phyloP scores from a whole-genome alignment of 2,797 vertebrate genomes.

The Pampus argenteus region DNA sequence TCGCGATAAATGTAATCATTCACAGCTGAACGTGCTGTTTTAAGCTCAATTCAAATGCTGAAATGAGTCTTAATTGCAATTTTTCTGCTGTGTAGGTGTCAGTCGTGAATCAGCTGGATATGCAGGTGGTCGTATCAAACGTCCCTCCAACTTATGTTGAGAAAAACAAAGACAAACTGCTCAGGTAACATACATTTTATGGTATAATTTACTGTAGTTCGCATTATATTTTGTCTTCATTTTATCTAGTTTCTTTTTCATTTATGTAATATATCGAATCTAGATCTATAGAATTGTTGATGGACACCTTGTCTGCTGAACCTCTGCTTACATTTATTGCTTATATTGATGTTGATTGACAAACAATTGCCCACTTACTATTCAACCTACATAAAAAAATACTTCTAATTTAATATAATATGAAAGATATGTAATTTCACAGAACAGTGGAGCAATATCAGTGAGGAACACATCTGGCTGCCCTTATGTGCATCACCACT shows the following conservation, averaged over 20 bases:
- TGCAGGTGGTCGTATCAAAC: conserved; percentile 98
- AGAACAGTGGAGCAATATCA: background rate
- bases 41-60: background rate
- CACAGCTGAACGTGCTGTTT: background rate
- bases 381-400: background rate
- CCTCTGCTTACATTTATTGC: background rate
- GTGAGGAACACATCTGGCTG: background rate
- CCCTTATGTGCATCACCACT: background rate
- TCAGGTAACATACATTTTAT: conserved; percentile 83
- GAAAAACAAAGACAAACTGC: conserved; percentile 93
- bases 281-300: background rate
- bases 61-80: conserved; percentile 7
- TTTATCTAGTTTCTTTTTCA: background rate
- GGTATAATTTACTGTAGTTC: background rate
- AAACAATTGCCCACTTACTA: background rate
- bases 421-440: background rate
- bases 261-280: background rate
- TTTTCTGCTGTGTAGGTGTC: conserved; percentile 88
- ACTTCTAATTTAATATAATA: too few relatives aligned
- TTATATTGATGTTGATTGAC: background rate
- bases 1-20: background rate
- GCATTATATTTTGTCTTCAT: background rate
- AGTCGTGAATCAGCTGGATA: conserved; percentile 98
- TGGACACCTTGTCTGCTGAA: background rate
- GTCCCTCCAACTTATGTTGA: conserved; percentile 96